A percentile compares a stretch with the other conserved stretches of the same genome.
Conservation (phyloP, 2,888 invertebrate species). For the Rhogogaster chlorosoma region DNA sequence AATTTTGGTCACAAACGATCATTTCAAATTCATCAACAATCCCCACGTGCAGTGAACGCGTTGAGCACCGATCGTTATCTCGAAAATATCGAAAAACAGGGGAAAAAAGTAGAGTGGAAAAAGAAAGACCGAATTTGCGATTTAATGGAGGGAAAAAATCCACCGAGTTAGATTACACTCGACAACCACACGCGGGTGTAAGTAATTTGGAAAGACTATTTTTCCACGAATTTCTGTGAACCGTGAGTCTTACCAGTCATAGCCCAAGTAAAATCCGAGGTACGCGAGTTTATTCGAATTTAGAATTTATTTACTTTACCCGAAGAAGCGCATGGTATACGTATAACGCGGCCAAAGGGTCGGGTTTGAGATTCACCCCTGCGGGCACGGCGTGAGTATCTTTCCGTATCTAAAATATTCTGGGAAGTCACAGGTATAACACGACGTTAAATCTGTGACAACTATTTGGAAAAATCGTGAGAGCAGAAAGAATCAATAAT, state of each 20-base stretch:
- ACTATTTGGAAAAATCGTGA: conserved; percentile 15
- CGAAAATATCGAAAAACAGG: background rate
- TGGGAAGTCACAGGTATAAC: conserved; percentile 37
- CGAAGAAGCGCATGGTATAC: background rate
- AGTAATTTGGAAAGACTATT: conserved; percentile 2
- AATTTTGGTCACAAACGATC: background rate
- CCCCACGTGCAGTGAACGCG: background rate
- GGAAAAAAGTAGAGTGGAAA: background rate
- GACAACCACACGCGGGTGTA: background rate
- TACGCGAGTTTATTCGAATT: conserved; percentile 29
- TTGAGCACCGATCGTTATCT: background rate
- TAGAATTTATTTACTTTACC: conserved; percentile 43
- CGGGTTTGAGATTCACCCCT: conserved; percentile 9
- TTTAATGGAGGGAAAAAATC: background rate
- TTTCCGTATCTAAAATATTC: conserved; percentile 28
- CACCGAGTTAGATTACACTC: background rate
- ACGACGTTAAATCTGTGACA: conserved; percentile 20
- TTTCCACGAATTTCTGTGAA: conserved; percentile 30
- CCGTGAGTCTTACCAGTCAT: conserved; percentile 29
- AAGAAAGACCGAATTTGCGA: background rate
- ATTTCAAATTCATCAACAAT: background rate
- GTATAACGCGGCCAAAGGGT: background rate
- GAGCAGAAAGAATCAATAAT: background rate
- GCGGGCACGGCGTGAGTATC: background rate
- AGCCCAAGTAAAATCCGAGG: background rate